These are phyloP conservation scores for Pseudeuparius sepicola DNA, from an alignment of 2,888 invertebrate genomes.

Conservation along the genomic window DNA sequence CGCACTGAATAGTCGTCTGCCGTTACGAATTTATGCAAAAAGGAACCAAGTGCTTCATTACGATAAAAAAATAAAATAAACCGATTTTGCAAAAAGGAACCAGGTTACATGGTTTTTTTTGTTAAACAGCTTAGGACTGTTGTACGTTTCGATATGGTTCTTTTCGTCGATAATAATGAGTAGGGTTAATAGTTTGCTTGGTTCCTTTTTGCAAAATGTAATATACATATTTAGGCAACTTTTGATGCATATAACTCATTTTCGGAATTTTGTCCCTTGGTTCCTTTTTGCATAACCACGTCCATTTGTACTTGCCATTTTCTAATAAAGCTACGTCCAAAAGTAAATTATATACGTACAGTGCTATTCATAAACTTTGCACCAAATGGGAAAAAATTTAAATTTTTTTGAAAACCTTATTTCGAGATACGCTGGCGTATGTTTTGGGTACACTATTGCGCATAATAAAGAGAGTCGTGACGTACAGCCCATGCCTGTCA, in stretches of 20 bases:
- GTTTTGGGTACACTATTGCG: too few relatives aligned
- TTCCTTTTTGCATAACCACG: constrained; percentile 2
- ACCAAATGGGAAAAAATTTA: too few relatives aligned
- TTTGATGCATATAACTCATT: constrained; percentile 1
- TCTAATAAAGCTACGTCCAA: too few relatives aligned
- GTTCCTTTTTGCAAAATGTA: not conserved
- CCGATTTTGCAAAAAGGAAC: constrained; percentile 2
- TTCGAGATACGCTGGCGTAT: too few relatives aligned
- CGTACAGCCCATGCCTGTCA: too few relatives aligned
- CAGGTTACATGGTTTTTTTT: constrained; percentile 2
- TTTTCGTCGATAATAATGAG: constrained; percentile 3
- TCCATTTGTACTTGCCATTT: too few relatives aligned
- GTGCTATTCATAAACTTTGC: too few relatives aligned
- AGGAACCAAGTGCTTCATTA: constrained; percentile 1
- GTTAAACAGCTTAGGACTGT: not conserved
- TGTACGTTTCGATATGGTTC: constrained; percentile 1
- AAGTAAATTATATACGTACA: too few relatives aligned
- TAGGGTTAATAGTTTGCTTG: constrained; percentile 2
- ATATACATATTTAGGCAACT: constrained; percentile 1
- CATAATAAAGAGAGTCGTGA: too few relatives aligned
- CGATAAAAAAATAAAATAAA: constrained; percentile 1
- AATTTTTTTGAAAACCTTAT: too few relatives aligned
- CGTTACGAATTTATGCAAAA: constrained; percentile 2
- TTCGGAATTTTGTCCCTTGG: constrained; percentile 1
- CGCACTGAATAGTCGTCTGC: too few relatives aligned